Percentiles rank a stretch among this genome's conserved stretches.
phyloP scores from a whole-genome alignment of 2,888 invertebrate genomes.

The Synanthedon andrenaeformis region DNA sequence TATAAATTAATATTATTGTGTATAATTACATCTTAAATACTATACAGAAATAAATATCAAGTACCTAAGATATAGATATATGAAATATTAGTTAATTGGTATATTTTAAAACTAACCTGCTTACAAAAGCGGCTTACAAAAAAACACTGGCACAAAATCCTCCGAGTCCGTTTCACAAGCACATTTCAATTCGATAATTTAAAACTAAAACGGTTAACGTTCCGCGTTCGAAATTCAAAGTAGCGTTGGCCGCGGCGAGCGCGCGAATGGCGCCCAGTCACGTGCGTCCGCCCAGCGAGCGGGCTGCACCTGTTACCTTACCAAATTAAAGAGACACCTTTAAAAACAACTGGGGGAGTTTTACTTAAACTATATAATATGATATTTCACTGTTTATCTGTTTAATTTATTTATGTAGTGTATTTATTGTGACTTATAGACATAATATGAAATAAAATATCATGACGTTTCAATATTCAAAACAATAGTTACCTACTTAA shows the following conservation, averaged over 20 bases:
- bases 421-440: too few species aligned
- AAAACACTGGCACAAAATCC: slow-evolving; percentile 58
- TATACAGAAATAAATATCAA: background rate
- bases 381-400: too few species aligned
- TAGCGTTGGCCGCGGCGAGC: slow-evolving; percentile 58
- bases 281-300: slow-evolving; percentile 33
- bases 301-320: slow-evolving; percentile 43
- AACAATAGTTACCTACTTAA: too few species aligned
- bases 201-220: slow-evolving; percentile 39
- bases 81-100: background rate
- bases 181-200: slow-evolving; percentile 32
- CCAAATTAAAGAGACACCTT: slow-evolving; percentile 33
- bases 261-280: slow-evolving; percentile 61
- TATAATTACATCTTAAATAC: too few species aligned
- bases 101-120: slow-evolving; percentile 29
- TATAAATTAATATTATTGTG: background rate
- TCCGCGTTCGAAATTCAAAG: slow-evolving; percentile 42
- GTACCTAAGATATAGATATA: background rate
- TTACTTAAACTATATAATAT: background rate
- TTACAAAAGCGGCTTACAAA: slow-evolving; percentile 20
- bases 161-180: slow-evolving; percentile 49
- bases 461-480: too few species aligned
- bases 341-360: background rate
- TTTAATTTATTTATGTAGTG: too few species aligned
- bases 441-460: too few species aligned